Percentiles rank a stretch among this genome's conserved stretches.
phyloP scores from a whole-genome alignment of 2,797 vertebrate species.

The Picus viridis region DNA sequence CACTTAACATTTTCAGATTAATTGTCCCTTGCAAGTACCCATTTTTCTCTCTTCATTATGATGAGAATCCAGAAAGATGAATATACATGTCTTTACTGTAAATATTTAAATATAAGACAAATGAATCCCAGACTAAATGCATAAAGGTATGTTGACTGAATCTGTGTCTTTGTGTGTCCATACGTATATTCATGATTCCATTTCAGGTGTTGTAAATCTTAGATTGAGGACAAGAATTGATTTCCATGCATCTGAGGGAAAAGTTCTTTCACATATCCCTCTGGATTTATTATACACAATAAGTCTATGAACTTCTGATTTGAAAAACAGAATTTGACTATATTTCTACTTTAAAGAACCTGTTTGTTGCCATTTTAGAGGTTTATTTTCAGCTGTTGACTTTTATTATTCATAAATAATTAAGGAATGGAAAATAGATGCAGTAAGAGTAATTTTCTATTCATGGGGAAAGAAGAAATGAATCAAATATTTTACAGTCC shows the following conservation, averaged over 20 bases:
- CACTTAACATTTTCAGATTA: slow-evolving; percentile 35
- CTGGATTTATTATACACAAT: background rate
- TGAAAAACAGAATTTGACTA: background rate
- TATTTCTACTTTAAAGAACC: background rate
- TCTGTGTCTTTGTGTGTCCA: background rate
- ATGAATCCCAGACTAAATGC: background rate
- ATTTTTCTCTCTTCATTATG: background rate
- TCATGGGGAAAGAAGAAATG: background rate
- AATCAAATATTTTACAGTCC: background rate
- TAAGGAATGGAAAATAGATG: slow-evolving; percentile 19
- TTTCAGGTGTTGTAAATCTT: background rate
- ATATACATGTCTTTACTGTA: background rate
- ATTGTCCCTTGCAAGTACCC: background rate
- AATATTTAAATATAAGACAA: slow-evolving; percentile 49
- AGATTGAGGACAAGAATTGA: background rate
- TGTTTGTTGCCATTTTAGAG: background rate
- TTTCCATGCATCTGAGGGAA: background rate
- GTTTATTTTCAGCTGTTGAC: background rate
- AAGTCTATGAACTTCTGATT: background rate
- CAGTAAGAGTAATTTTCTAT: slow-evolving; percentile 22
- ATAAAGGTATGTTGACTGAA: background rate
- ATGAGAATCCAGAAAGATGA: slow-evolving; percentile 1
- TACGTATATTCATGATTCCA: background rate
- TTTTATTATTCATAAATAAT: slow-evolving; percentile 45
- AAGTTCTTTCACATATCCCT: background rate